Evolutionary conservation across 1,140 invertebrate genomes (phyloP).

Genomic region (Drosophila yakuba): DNA sequence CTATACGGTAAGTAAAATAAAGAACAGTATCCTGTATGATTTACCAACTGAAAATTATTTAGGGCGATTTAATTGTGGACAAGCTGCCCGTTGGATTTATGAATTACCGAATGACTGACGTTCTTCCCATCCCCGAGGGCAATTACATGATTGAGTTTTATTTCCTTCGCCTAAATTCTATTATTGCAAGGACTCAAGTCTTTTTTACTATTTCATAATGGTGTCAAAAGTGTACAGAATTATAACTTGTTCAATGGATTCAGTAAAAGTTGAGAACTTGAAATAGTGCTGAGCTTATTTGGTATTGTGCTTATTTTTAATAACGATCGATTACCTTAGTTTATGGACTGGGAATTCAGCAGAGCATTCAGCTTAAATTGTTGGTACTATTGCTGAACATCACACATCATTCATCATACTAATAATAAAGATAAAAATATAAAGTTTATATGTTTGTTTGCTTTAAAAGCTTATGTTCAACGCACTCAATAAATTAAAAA

Average conservation of each 20-base stretch:
- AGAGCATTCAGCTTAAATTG: no score
- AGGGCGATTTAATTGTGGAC: not conserved
- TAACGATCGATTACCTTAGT: no score
- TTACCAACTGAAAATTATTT: not conserved
- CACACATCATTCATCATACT: no score
- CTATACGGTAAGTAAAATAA: not conserved
- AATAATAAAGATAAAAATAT: no score
- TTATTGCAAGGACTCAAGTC: not conserved
- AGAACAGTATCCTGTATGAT: no score
- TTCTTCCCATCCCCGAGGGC: not conserved
- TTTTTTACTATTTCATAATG: not conserved
- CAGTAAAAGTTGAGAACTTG: no score
- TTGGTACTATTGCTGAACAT: no score
- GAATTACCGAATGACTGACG: not conserved
- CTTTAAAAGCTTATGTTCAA: no score
- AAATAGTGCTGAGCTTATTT: no score
- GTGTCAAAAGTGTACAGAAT: not conserved
- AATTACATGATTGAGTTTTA: not conserved
- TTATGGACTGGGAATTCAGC: no score
- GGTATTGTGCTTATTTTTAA: not conserved
- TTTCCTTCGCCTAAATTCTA: not conserved
- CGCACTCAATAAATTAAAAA: no score
- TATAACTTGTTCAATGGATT: not conserved
- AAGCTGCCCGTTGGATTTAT: not conserved
- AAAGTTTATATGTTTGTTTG: no score